Evolutionary conservation across 2,888 invertebrate species (phyloP).

Genomic region (Sarcophaga rosellei): DNA sequence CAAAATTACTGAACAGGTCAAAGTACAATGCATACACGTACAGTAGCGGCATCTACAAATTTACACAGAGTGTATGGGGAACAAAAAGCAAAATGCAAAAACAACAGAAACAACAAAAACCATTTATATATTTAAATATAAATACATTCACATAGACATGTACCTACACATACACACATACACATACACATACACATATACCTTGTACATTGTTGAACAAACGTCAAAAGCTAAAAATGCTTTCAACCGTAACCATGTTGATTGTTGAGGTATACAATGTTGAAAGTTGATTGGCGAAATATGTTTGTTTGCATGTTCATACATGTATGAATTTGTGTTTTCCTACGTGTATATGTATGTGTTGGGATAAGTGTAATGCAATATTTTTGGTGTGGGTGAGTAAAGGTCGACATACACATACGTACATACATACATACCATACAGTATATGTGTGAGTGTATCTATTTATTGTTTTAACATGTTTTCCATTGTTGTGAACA

Average conservation of each 20-base stretch:
- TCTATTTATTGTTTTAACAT: background rate
- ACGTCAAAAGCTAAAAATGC: constrained; percentile 60
- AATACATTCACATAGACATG: background rate
- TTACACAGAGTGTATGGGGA: background rate
- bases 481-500: constrained; percentile 14
- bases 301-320: constrained; percentile 42
- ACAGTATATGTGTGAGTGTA: background rate
- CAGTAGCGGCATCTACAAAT: constrained; percentile 10
- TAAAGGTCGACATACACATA: background rate
- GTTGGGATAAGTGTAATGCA: constrained; percentile 9
- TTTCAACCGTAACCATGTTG: constrained; percentile 62
- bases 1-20: constrained; percentile 21
- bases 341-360: too few species aligned
- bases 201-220: background rate
- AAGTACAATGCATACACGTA: constrained; percentile 26
- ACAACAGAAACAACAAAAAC: background rate
- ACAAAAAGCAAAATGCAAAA: background rate
- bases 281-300: constrained; percentile 63
- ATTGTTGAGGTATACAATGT: constrained; percentile 63
- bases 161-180: background rate
- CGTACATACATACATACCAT: background rate
- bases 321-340: too few species aligned
- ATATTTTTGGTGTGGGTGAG: constrained; percentile 6
- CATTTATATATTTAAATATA: background rate
- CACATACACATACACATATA: background rate